Base-by-base conservation (phyloP, 2,888 invertebrate species). In the Chelonus formosanus region DNA sequence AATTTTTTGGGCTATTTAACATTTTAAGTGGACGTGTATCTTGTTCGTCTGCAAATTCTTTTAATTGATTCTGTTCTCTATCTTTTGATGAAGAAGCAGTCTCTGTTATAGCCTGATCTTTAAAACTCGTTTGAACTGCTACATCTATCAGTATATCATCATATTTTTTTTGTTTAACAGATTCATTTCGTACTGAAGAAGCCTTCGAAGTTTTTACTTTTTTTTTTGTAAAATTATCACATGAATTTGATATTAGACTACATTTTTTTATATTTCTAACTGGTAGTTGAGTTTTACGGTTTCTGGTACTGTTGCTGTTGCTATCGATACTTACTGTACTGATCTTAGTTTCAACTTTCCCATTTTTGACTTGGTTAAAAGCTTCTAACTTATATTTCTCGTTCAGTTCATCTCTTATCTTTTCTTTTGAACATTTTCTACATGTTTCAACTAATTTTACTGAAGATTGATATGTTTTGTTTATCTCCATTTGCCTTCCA, bases 261-360 rank as follows among this genome's bases (percentile, higher is more conserved):
- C 74, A 60, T 57, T 69, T 67, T 50, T 70, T 63, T 52, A 71
- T 20, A 53, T 59, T 68, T 65, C 69, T 52, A 63, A 68, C 48
- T 35, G 70, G 65, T 66, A 72, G 36, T 52, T 70, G 70, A 48
- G 70, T 69, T 50, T 70, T 67, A 34, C 74, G 75, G 47, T 73
- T 73, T n/a, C 20, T 61, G 5, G 74, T 72, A 4, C 73, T 73
- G 43, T 64, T 67, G 5, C 73, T 72, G 4, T 73, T 73, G 40
- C 63, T 67, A 57, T 75, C 73, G 6, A 70, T 60, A 44, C 2
- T 40, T 6, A 2, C 40, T 4, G 40, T 40, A 6, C 5, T 40
- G 3, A 3, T 40, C 4, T 3, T 40, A 40, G 40, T 40, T 40
- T 40, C 6, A 40, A 40, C 40, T 40, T 40, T 40, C 40, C 5